Percentiles rank a stretch among this genome's conserved stretches.
Evolutionary conservation across 2,113 vertebrate species (phyloP).

Genomic region (Siphamia tubifer): DNA sequence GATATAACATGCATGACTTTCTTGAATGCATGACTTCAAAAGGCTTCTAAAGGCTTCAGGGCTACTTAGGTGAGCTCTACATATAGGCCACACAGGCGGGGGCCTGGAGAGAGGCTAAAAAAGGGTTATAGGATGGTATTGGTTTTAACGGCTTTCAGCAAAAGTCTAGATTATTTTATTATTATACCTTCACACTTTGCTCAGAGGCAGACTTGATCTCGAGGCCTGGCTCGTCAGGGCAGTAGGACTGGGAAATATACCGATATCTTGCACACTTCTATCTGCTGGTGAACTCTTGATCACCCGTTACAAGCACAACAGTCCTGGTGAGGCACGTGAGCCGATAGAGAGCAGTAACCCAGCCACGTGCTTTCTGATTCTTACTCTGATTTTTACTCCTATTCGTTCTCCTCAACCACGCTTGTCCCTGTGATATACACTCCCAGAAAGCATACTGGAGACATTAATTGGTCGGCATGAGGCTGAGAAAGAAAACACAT

Average conservation of each 20-base stretch:
- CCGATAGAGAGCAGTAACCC: slow-evolving; percentile 27
- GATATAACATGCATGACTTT: too few species aligned
- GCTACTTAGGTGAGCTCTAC: too few species aligned
- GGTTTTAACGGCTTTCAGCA: not conserved
- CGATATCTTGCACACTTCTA: slow-evolving; percentile 11
- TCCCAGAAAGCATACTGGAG: slow-evolving; percentile 28
- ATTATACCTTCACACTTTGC: not conserved
- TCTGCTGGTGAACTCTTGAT: slow-evolving; percentile 43
- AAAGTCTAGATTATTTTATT: not conserved
- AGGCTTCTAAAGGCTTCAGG: too few species aligned
- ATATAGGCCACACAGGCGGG: too few species aligned
- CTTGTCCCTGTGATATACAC: slow-evolving; percentile 1
- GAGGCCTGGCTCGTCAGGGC: not conserved
- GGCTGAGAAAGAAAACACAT: not conserved
- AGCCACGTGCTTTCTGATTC: slow-evolving; percentile 42
- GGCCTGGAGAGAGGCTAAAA: too few species aligned
- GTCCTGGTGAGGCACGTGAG: slow-evolving; percentile 39
- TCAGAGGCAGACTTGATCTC: not conserved
- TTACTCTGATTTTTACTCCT: not conserved
- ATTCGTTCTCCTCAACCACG: slow-evolving; percentile 2
- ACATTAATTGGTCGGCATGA: slow-evolving; percentile 22
- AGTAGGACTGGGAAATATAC: slow-evolving; percentile 2
- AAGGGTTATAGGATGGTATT: too few species aligned
- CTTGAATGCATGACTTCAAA: too few species aligned
- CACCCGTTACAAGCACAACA: slow-evolving; percentile 33